A percentile compares a stretch with the other conserved stretches of the same genome.
Conservation (phyloP, 2,888 invertebrate species). For the Dynastes hyllus region DNA sequence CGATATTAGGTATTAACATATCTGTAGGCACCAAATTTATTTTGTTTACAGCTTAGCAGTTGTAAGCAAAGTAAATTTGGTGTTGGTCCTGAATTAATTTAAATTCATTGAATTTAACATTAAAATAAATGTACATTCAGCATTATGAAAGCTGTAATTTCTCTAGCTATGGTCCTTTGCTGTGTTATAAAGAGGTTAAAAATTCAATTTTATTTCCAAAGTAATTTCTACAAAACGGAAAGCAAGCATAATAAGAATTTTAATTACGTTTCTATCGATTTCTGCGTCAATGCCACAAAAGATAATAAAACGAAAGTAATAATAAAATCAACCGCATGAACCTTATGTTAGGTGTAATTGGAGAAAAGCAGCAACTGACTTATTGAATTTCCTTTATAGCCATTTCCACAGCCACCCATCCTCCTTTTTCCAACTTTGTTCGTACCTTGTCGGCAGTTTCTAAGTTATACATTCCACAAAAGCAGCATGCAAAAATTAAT, state of each 20-base stretch:
- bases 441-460: constrained; percentile 1
- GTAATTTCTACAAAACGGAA: no score
- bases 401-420: neutral
- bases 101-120: no score
- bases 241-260: neutral
- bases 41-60: no score
- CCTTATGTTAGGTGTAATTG: constrained; percentile 4
- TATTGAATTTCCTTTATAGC: constrained; percentile 6
- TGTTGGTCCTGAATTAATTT: no score
- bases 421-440: neutral
- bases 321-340: constrained; percentile 2
- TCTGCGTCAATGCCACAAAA: neutral
- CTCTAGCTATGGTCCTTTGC: no score
- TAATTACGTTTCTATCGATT: constrained; percentile 14
- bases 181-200: no score
- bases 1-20: no score
- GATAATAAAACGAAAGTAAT: neutral
- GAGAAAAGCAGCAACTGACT: constrained; percentile 17
- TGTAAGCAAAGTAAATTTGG: no score
- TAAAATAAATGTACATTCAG: no score
- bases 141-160: no score
- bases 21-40: no score
- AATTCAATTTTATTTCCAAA: no score
- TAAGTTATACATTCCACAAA: constrained; percentile 32
- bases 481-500: constrained; percentile 43